Conservation (phyloP, 2,888 invertebrate genomes). For the Acrobasis repandana region DNA sequence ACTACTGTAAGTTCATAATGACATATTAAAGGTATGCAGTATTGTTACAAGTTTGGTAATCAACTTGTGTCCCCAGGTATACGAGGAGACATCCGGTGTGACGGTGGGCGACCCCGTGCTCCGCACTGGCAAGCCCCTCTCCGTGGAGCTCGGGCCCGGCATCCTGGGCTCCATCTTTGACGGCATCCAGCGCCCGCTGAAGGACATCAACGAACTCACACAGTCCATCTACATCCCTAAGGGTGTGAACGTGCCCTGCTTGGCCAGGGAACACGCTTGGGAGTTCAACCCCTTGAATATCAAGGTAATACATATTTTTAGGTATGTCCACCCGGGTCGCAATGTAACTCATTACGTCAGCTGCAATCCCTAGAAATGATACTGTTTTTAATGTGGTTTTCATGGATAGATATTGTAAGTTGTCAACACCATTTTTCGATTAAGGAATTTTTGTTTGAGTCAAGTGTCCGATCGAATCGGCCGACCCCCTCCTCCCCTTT, state of each 20-base stretch:
- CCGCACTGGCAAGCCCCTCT: slow-evolving; percentile 98
- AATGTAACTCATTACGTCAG: too few relatives aligned
- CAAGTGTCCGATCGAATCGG: too few relatives aligned
- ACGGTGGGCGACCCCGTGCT: slow-evolving; percentile 99
- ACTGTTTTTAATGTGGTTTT: too few relatives aligned
- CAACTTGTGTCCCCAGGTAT: slow-evolving; percentile 84
- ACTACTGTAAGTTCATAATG: too few relatives aligned
- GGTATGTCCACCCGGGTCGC: too few relatives aligned
- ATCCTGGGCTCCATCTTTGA: slow-evolving; percentile 99
- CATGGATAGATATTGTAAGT: too few relatives aligned
- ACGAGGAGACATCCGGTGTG: slow-evolving; percentile 98
- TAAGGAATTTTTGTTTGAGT: too few relatives aligned
- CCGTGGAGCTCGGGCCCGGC: slow-evolving; percentile 99
- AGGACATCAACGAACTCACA: slow-evolving; percentile 96
- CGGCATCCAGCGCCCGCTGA: slow-evolving; percentile 99
- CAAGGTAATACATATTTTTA: slow-evolving; percentile 84
- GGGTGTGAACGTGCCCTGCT: slow-evolving; percentile 97
- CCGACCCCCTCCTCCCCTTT: too few relatives aligned
- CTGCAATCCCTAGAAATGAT: too few relatives aligned
- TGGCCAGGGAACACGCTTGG: slow-evolving; percentile 92
- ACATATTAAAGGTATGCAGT: too few relatives aligned
- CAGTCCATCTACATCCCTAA: slow-evolving; percentile 99
- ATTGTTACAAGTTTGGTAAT: too few relatives aligned
- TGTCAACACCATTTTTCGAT: too few relatives aligned
- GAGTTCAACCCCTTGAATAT: slow-evolving; percentile 94